phyloP scores from a whole-genome alignment of 2,888 invertebrate species.

The Campaea margaritaria region DNA sequence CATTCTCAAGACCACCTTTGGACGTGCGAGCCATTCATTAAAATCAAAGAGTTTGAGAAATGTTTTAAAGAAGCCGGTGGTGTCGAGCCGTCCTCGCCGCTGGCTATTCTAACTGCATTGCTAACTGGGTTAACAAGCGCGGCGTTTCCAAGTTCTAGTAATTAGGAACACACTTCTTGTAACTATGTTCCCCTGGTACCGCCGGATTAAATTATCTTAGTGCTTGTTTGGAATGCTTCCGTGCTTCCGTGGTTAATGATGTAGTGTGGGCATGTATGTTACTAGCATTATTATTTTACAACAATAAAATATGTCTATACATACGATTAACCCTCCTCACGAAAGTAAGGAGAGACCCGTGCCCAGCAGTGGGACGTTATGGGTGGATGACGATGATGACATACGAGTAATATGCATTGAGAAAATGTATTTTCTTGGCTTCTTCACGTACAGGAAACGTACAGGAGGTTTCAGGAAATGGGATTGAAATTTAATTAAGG shows the following conservation, averaged over 20 bases:
- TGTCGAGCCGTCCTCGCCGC: slow-evolving; percentile 41
- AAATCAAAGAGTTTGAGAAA: slow-evolving; percentile 23
- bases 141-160: slow-evolving; percentile 50
- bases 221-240: not conserved
- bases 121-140: slow-evolving; percentile 68
- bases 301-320: no score
- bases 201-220: slow-evolving; percentile 2
- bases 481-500: no score
- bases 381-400: no score
- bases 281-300: no score
- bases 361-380: no score
- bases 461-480: no score
- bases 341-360: no score
- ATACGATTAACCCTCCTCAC: no score
- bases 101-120: slow-evolving; percentile 40
- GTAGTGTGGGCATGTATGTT: no score
- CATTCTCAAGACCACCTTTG: not conserved
- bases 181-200: slow-evolving; percentile 47
- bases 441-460: no score
- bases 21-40: slow-evolving; percentile 28
- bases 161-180: slow-evolving; percentile 58
- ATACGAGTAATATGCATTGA: no score
- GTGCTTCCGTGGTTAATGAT: not conserved
- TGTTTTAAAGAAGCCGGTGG: slow-evolving; percentile 31
- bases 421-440: no score